Base-by-base conservation (phyloP, 1,140 invertebrate species). In the Sitobion miscanthi region DNA sequence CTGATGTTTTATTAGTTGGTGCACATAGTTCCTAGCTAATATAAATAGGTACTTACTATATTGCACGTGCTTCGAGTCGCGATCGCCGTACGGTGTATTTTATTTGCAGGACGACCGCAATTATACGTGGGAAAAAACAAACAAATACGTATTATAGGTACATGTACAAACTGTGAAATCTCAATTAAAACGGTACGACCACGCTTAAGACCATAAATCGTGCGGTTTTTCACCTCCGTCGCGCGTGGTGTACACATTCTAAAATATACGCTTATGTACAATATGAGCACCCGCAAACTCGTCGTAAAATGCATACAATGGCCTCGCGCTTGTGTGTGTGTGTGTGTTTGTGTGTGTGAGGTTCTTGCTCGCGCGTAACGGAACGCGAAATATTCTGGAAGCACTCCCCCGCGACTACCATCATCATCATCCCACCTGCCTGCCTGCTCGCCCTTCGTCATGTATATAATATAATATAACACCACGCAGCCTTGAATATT, bases 401-500 rank as follows among this genome's bases (percentile, higher is more conserved):
- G 45, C 25, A 85, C 85, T 87, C 42, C 30, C 42, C 42, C 45
- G 85, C 30, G 85, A 87, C 85, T 49, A 47, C 11, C 52, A 54
- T 54, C 45, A 17, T 25, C 45, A 30, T 62, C 57, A 30, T 14
- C 20, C 25, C 42, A 45, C 42, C 23, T 5, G 21, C 45, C 45
- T 21, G 20, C 52, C 49, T 21, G 21, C 52, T 23, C 45, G 8
- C 85, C 8, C 14, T 3, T 8, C 47, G 1, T 5, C 9, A 30
- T 45, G 5, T 47, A 49, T 49, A 69, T 69, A 52, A n/a, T 45
- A 30, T 49, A 38, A 25, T 38, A 17, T 90, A 69, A 77, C 62
- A n/a, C 62, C 62, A 42, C 42, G 42, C 62, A 83, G 91, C 5
- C 25, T 93, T 86, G 82, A 86, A 93, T 93, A 93, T 86, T 86